Percentiles rank a stretch among this genome's conserved stretches.
Evolutionary conservation across 1,140 invertebrate species (phyloP).

Genomic region (Drosophila asahinai): DNA sequence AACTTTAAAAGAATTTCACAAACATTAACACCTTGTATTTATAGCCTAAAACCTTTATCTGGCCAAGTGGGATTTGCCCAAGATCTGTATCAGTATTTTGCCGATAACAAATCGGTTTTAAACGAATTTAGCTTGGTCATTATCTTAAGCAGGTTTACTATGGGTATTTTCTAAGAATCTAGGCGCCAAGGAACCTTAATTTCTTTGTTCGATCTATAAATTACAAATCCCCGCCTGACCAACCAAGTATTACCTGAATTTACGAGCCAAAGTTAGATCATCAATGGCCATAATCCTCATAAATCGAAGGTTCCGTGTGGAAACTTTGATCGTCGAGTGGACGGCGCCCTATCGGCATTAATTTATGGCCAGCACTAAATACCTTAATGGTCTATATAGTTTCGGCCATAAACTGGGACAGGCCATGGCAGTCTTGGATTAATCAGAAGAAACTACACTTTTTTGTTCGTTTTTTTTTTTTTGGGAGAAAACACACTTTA

Average conservation of each 20-base stretch:
- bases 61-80: neutral
- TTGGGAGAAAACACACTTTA: constrained; percentile 22
- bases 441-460: neutral
- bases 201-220: neutral
- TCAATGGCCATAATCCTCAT: constrained; percentile 6
- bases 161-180: constrained; percentile 18
- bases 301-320: neutral
- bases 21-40: too few species aligned
- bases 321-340: constrained; percentile 11
- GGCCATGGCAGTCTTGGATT: constrained; percentile 2
- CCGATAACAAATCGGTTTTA: constrained; percentile 1
- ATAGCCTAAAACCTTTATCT: neutral
- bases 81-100: constrained; percentile 3
- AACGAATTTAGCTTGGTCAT: constrained; percentile 10
- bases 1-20: neutral
- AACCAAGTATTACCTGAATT: neutral
- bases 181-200: too few species aligned
- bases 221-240: neutral
- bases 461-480: constrained; percentile 3
- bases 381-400: neutral
- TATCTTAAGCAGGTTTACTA: neutral
- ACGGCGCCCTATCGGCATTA: constrained; percentile 6
- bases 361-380: constrained; percentile 31
- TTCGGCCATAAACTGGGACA: constrained; percentile 8
- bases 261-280: constrained; percentile 7